Percentiles rank a stretch among this genome's conserved stretches.
phyloP scores from a whole-genome alignment of 2,888 invertebrate species.

The Heteromurus nitidus region DNA sequence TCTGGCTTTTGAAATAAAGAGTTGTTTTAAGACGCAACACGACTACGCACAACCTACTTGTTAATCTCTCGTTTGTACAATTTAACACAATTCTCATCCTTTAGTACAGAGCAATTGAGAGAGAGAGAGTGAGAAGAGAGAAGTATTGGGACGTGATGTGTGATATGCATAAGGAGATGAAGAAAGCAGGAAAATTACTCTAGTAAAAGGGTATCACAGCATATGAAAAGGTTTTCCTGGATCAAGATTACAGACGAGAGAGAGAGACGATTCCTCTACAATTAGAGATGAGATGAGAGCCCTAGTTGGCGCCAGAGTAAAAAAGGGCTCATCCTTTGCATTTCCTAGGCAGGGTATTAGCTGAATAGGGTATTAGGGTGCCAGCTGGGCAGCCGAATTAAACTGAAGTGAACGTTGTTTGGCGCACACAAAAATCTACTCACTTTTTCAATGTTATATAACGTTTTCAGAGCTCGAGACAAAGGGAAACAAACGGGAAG shows the following conservation, averaged over 20 bases:
- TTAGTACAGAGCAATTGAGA: background rate
- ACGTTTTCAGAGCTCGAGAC: background rate
- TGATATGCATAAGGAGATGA: conserved; percentile 10
- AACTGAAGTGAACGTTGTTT: conserved; percentile 2
- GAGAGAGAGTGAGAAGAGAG: too few species aligned
- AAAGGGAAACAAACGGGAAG: conserved; percentile 47
- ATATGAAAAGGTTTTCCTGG: background rate
- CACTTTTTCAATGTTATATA: background rate
- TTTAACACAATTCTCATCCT: background rate
- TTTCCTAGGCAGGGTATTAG: too few species aligned
- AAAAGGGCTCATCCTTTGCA: conserved; percentile 8
- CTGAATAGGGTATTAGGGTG: conserved; percentile 1
- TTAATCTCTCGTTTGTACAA: conserved; percentile 24
- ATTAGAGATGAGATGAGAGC: conserved; percentile 57
- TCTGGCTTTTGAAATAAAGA: too few species aligned
- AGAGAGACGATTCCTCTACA: conserved; percentile 39
- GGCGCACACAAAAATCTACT: background rate
- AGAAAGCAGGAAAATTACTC: background rate
- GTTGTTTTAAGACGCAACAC: too few species aligned
- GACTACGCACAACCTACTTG: too few species aligned
- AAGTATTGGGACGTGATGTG: conserved; percentile 7
- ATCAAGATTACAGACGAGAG: conserved; percentile 22
- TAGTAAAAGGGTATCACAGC: background rate
- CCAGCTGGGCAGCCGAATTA: too few species aligned
- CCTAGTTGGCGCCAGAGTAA: conserved; percentile 55